phyloP scores from a whole-genome alignment of 2,888 invertebrate species.

The Luffia ferchaultella region DNA sequence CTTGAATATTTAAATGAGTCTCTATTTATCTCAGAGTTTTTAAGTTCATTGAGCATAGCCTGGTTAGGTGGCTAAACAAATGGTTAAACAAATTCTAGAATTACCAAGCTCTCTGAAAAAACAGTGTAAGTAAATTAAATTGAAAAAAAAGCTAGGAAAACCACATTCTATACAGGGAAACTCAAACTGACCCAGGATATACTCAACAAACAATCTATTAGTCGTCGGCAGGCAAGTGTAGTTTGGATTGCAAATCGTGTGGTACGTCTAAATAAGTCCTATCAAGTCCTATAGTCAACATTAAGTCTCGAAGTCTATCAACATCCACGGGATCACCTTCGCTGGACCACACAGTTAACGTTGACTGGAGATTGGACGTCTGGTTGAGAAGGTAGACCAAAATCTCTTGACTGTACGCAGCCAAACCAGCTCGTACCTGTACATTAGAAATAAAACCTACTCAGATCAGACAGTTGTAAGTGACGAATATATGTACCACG shows the following conservation, averaged over 20 bases:
- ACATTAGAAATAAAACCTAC: constrained; percentile 11
- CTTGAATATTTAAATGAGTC: too few relatives aligned
- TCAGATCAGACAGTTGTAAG: too few relatives aligned
- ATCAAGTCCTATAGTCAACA: constrained; percentile 71
- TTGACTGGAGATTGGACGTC: constrained; percentile 59
- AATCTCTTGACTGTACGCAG: constrained; percentile 70
- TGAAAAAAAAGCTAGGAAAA: not conserved
- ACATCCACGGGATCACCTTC: constrained; percentile 73
- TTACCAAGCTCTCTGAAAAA: not conserved
- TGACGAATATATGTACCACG: too few relatives aligned
- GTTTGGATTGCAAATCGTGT: constrained; percentile 54
- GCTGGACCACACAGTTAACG: constrained; percentile 84
- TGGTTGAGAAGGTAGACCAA: constrained; percentile 68
- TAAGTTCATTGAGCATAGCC: too few relatives aligned
- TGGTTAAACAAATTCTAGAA: too few relatives aligned
- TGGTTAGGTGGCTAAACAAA: too few relatives aligned
- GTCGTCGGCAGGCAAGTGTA: constrained; percentile 48
- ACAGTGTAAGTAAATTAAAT: not conserved
- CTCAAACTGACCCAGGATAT: too few relatives aligned
- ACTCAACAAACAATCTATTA: too few relatives aligned
- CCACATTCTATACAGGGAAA: not conserved
- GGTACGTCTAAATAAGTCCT: constrained; percentile 84
- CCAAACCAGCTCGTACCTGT: constrained; percentile 56
- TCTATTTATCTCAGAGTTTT: too few relatives aligned
- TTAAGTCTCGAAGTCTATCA: constrained; percentile 69